These are phyloP conservation scores for Griposia aprilina DNA, from an alignment of 2,888 invertebrate species.

Conservation along the genomic window DNA sequence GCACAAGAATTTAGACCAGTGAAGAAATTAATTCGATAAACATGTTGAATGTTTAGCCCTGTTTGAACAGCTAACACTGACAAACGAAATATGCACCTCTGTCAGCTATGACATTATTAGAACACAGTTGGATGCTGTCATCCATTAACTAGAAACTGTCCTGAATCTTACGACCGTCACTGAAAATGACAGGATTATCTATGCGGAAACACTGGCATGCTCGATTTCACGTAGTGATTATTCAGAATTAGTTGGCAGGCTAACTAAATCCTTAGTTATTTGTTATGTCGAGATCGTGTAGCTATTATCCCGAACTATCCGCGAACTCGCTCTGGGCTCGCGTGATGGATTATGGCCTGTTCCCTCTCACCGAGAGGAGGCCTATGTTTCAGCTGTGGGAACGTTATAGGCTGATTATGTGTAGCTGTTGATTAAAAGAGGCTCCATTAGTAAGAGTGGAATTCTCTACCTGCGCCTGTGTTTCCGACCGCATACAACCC, in stretches of 20 bases:
- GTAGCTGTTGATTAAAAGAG: background rate
- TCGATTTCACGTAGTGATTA: slow-evolving; percentile 27
- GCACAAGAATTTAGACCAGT: background rate
- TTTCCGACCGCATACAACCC: no score
- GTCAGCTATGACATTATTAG: slow-evolving; percentile 17
- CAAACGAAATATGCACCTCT: background rate
- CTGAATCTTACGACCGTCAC: slow-evolving; percentile 4
- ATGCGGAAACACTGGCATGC: slow-evolving; percentile 21
- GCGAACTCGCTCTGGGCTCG: background rate
- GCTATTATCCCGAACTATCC: background rate
- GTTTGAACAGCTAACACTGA: background rate
- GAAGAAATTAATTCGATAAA: background rate
- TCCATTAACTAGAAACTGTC: slow-evolving; percentile 1
- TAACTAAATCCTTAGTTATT: slow-evolving; percentile 19
- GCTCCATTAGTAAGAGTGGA: background rate
- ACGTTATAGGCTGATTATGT: background rate
- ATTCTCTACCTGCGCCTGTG: no score
- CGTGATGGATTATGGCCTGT: background rate
- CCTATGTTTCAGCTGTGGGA: no score
- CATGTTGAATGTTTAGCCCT: background rate
- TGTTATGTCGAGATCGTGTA: background rate
- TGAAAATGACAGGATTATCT: slow-evolving; percentile 25
- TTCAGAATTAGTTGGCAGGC: slow-evolving; percentile 13
- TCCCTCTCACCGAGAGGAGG: background rate
- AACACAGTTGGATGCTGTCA: slow-evolving; percentile 18